phyloP scores from a whole-genome alignment of 1,140 invertebrate genomes.

The Saccostrea cuccullata region DNA sequence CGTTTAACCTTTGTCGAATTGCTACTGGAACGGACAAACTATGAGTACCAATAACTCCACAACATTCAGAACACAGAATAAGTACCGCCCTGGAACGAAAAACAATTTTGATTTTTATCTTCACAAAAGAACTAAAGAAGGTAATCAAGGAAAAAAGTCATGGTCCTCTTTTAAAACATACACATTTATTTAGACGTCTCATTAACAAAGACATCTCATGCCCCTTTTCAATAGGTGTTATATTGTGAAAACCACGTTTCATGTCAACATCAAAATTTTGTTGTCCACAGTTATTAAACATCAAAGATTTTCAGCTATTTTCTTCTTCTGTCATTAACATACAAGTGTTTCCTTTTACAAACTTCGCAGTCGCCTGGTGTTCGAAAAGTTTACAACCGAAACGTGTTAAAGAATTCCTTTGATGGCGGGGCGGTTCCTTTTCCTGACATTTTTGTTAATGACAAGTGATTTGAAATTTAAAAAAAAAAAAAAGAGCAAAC shows the following conservation, averaged over 20 bases:
- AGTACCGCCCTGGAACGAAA: too few species aligned
- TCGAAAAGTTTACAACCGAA: neutral
- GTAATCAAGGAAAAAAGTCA: too few species aligned
- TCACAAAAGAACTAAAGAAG: too few species aligned
- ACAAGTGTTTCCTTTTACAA: slow-evolving; percentile 15
- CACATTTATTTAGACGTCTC: too few species aligned
- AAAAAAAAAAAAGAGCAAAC: neutral
- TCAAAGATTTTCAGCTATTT: neutral
- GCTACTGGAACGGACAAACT: too few species aligned
- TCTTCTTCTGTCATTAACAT: slow-evolving; percentile 11
- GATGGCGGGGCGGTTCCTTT: neutral
- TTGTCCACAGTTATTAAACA: slow-evolving; percentile 21
- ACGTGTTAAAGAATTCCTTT: slow-evolving; percentile 6
- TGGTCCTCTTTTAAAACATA: too few species aligned
- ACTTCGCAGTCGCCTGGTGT: neutral
- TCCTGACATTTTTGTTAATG: neutral
- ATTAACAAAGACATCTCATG: too few species aligned
- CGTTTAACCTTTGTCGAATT: too few species aligned
- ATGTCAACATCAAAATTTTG: slow-evolving; percentile 13
- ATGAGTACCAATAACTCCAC: too few species aligned
- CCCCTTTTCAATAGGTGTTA: neutral
- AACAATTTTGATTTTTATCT: too few species aligned
- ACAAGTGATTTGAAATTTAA: neutral
- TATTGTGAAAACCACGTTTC: neutral
- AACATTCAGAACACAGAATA: too few species aligned